These are phyloP conservation scores for Ctena decussata DNA, from an alignment of 2,888 invertebrate genomes.

Conservation along the genomic window DNA sequence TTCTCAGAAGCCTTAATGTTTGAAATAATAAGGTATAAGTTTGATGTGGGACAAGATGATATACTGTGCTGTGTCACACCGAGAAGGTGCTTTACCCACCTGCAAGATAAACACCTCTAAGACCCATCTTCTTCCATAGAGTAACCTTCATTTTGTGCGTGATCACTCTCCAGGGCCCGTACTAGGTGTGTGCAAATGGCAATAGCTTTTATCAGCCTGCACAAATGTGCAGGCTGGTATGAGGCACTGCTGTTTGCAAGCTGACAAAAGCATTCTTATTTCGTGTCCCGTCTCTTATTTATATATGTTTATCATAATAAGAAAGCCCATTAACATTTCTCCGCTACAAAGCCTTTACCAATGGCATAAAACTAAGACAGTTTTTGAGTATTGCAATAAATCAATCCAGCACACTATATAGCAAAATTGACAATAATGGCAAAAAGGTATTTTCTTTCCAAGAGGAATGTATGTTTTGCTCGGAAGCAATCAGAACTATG, in stretches of 20 bases:
- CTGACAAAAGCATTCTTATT: too few species aligned
- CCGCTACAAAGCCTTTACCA: not conserved
- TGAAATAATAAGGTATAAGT: not conserved
- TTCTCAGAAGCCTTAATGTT: not conserved
- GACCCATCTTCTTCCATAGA: too few species aligned
- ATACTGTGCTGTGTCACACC: too few species aligned
- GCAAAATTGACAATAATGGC: conserved; percentile 27
- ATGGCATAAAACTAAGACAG: conserved; percentile 1
- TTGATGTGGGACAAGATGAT: not conserved
- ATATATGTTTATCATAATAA: not conserved
- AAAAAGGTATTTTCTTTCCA: conserved; percentile 15
- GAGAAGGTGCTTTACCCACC: too few species aligned
- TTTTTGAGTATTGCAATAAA: conserved; percentile 14
- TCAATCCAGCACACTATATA: conserved; percentile 8
- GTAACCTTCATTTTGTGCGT: too few species aligned
- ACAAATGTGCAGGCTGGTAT: too few species aligned
- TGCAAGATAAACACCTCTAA: too few species aligned
- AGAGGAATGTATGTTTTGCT: conserved; percentile 1
- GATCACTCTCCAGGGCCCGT: too few species aligned
- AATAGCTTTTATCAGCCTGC: too few species aligned
- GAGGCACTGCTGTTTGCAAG: too few species aligned
- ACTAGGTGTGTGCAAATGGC: too few species aligned
- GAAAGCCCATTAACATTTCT: not conserved
- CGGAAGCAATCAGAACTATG: not conserved
- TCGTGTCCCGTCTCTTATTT: too few species aligned